Base-by-base conservation (phyloP, 2,797 vertebrate genomes). In the Nannoperca obscura region DNA sequence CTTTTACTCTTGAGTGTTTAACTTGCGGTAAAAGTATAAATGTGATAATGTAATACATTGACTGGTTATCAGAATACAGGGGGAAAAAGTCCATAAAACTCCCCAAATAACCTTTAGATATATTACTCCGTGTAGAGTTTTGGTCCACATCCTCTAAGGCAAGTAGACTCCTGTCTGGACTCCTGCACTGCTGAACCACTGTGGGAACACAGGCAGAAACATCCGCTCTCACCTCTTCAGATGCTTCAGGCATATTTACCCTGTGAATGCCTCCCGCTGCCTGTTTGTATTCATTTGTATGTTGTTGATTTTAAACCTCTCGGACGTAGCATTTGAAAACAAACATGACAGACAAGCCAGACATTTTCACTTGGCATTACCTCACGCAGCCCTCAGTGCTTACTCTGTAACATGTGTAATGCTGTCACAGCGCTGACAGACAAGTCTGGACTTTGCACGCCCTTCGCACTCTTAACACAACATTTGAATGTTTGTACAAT, bases 281-380 rank as follows among this genome's bases (percentile, higher is more conserved):
- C 38, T 90, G 80, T 86, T 88, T 80, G 32, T 77, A 32, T 81
- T 40, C 22, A 59, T 80, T 80, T 70, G 42, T 71, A 46, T 69
- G 20, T 62, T 58, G 72, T 53, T 81, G 71, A 84, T 80, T 86
- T 82, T 71, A 73, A 86, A 70, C 15, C 58, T 67, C 59, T 81
- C 78, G 81, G 83, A 73, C 62, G 24, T 61, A 55, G 42, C 74
- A 58, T 55, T 74, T 78, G 64, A 83, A 89, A 84, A 89, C 81
- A 76, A 60, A 52, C 57, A 1, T 81, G 83, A 87, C 71, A 13
- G 83, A 84, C 80, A 65, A 50, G 73, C 44, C 40, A 74, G 68
- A 75, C 68, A 54, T 71, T 76, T 88, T 82, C 79, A 76, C 80
- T 72, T 20, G 17, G 38, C 76, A 38, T 81, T 72, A 81, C 71